These are phyloP conservation scores for Thaumetopoea pityocampa DNA, from an alignment of 1,140 invertebrate genomes.

Conservation along the genomic window DNA sequence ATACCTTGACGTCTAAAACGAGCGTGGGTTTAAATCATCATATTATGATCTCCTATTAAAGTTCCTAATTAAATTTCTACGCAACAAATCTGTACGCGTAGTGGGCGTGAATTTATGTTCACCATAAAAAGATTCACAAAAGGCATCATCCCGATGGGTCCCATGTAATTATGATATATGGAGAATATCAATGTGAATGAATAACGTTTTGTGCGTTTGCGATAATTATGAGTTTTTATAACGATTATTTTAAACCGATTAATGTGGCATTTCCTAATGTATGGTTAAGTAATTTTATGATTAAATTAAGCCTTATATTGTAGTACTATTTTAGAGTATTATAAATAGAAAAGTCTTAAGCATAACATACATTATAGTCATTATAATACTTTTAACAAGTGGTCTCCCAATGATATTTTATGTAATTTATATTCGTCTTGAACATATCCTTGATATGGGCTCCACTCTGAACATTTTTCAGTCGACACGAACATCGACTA, in stretches of 20 bases:
- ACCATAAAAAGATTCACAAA: slow-evolving; percentile 50
- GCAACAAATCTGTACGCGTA: slow-evolving; percentile 28
- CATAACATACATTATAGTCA: no score
- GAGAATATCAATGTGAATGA: slow-evolving; percentile 4
- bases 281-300: not conserved
- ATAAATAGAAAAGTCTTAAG: no score
- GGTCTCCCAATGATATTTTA: no score
- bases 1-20: not conserved
- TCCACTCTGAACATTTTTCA: no score
- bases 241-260: slow-evolving; percentile 10
- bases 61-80: slow-evolving; percentile 41
- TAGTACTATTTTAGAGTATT: no score
- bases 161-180: slow-evolving; percentile 10
- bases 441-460: no score
- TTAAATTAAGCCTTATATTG: no score
- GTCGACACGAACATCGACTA: no score
- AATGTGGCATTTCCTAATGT: slow-evolving; percentile 5
- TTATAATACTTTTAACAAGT: no score
- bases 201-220: slow-evolving; percentile 6
- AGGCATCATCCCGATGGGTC: slow-evolving; percentile 38
- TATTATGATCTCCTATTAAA: slow-evolving; percentile 8
- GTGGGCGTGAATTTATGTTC: slow-evolving; percentile 50
- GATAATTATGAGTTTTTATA: slow-evolving; percentile 3
- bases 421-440: no score
- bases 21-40: slow-evolving; percentile 4